These are phyloP conservation scores for Cyanoramphus novaezelandiae DNA, from an alignment of 2,113 vertebrate genomes.

Conservation along the genomic window DNA sequence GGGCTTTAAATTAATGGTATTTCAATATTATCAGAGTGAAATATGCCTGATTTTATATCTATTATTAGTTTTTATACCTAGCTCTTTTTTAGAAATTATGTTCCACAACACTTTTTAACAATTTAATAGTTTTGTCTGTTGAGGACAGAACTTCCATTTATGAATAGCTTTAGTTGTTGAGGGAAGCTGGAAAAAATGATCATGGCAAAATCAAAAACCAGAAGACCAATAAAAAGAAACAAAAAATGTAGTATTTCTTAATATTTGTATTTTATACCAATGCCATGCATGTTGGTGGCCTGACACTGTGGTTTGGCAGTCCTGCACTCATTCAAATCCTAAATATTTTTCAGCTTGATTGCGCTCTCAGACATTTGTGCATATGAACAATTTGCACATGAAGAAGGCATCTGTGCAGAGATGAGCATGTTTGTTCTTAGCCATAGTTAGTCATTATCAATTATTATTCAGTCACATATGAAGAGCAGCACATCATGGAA, in stretches of 20 bases:
- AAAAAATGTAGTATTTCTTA: slow-evolving; percentile 52
- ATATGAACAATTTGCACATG: neutral
- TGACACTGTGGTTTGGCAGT: slow-evolving; percentile 56
- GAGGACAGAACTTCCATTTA: slow-evolving; percentile 36
- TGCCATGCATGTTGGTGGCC: slow-evolving; percentile 50
- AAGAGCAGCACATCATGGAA: neutral
- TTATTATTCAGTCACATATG: neutral
- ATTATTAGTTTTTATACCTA: neutral
- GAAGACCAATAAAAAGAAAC: slow-evolving; percentile 48
- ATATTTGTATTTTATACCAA: slow-evolving; percentile 32
- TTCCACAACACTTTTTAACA: slow-evolving; percentile 7
- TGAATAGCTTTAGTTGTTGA: slow-evolving; percentile 23
- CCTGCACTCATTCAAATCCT: slow-evolving; percentile 36
- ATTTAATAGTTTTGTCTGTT: neutral
- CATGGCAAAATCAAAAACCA: slow-evolving; percentile 19
- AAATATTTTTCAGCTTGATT: slow-evolving; percentile 45
- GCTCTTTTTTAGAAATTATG: neutral
- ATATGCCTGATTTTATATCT: neutral
- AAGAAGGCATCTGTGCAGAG: neutral
- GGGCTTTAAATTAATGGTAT: neutral
- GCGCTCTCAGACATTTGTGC: neutral
- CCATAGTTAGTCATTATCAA: neutral
- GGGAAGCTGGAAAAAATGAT: slow-evolving; percentile 37
- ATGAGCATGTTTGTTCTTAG: neutral
- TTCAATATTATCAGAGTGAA: neutral